Percentiles rank a stretch among this genome's conserved stretches.
phyloP scores from a whole-genome alignment of 2,888 invertebrate genomes.

The Chloroclystis v-ata region DNA sequence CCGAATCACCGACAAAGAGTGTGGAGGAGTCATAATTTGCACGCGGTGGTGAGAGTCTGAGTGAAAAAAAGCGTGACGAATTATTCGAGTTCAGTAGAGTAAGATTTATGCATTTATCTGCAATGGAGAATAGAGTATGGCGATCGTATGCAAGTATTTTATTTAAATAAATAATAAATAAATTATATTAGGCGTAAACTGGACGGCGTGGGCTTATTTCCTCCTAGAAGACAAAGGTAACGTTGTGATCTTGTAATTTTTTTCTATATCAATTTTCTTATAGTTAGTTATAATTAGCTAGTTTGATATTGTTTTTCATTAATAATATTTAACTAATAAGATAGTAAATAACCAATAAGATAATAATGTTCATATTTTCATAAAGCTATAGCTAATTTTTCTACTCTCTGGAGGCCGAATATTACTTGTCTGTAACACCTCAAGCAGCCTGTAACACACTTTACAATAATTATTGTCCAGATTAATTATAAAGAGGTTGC shows the following conservation, averaged over 20 bases:
- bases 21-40: constrained; percentile 1
- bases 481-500: constrained; percentile 30
- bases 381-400: not conserved
- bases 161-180: too few species aligned
- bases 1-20: constrained; percentile 43
- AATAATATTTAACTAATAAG: too few species aligned
- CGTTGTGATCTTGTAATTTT: too few species aligned
- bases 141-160: too few species aligned
- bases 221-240: too few species aligned
- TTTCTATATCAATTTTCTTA: too few species aligned
- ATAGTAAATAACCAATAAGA: too few species aligned
- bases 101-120: not conserved
- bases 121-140: too few species aligned
- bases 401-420: constrained; percentile 17
- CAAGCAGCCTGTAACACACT: constrained; percentile 26
- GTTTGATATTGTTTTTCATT: too few species aligned
- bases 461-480: constrained; percentile 31
- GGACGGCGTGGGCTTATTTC: too few species aligned
- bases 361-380: not conserved
- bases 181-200: too few species aligned
- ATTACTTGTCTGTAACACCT: constrained; percentile 32
- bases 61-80: constrained; percentile 5
- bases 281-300: too few species aligned
- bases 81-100: not conserved
- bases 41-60: not conserved